Percentiles rank a stretch among this genome's conserved stretches.
phyloP scores from a whole-genome alignment of 2,797 vertebrate species.

The Pantherophis vulpinus region DNA sequence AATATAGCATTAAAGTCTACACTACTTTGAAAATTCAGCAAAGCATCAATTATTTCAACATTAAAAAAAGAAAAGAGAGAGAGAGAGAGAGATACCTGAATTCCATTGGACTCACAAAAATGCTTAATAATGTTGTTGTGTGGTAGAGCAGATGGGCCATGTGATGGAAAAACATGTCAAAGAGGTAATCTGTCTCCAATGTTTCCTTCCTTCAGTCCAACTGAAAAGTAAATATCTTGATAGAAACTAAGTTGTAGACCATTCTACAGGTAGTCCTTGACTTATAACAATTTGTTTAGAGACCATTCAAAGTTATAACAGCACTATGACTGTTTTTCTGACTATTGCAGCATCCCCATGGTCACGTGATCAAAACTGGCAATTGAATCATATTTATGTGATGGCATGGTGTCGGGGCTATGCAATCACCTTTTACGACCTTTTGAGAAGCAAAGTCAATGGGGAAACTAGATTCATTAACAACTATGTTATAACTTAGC shows the following conservation, averaged over 20 bases:
- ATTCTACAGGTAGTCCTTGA: neutral
- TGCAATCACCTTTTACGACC: neutral
- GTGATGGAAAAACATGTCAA: neutral
- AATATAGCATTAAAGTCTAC: neutral
- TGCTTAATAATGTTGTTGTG: neutral
- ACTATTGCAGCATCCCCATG: too few relatives aligned
- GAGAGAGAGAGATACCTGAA: neutral
- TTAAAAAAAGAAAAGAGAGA: neutral
- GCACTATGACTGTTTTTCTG: too few relatives aligned
- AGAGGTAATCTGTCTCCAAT: neutral
- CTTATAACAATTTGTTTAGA: neutral
- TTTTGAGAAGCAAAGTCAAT: neutral
- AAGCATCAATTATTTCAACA: neutral
- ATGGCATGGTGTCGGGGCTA: too few relatives aligned
- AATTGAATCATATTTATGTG: too few relatives aligned
- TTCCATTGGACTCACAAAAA: neutral
- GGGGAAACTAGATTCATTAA: neutral
- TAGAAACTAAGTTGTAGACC: neutral
- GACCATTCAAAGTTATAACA: too few relatives aligned
- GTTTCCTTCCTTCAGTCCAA: neutral
- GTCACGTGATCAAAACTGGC: too few relatives aligned
- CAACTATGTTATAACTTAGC: neutral
- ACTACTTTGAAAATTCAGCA: neutral
- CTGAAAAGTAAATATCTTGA: neutral
- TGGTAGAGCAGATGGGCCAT: neutral